phyloP scores from a whole-genome alignment of 2,888 invertebrate species.

The Bembecia ichneumoniformis region DNA sequence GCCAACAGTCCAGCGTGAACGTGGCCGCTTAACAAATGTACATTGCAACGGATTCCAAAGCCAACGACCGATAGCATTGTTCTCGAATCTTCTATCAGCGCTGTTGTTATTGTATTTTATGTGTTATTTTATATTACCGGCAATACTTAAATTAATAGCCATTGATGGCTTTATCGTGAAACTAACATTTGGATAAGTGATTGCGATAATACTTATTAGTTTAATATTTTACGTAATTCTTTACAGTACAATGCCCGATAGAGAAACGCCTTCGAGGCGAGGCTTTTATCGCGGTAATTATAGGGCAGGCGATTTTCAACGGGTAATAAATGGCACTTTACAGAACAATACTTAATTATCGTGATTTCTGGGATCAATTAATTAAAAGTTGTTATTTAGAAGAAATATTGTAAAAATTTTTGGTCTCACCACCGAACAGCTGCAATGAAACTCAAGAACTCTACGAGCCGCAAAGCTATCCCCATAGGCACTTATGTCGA shows the following conservation, averaged over 20 bases:
- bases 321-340: too few species aligned
- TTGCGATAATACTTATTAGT: slow-evolving; percentile 13
- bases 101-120: slow-evolving; percentile 6
- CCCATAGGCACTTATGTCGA: too few species aligned
- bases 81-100: slow-evolving; percentile 14
- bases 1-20: background rate
- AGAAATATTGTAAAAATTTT: too few species aligned
- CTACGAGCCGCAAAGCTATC: too few species aligned
- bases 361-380: too few species aligned
- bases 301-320: background rate
- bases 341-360: too few species aligned
- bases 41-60: slow-evolving; percentile 9
- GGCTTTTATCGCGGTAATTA: slow-evolving; percentile 11
- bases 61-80: slow-evolving; percentile 29
- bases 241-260: slow-evolving; percentile 44
- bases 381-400: too few species aligned
- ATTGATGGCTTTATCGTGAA: slow-evolving; percentile 33
- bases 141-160: slow-evolving; percentile 29
- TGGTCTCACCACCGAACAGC: too few species aligned
- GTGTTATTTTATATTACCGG: slow-evolving; percentile 23
- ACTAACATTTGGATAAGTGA: slow-evolving; percentile 16
- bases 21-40: slow-evolving; percentile 27
- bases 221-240: slow-evolving; percentile 13
- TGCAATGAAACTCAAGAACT: too few species aligned
- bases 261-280: slow-evolving; percentile 18